Percentiles rank a stretch among this genome's conserved stretches.
These are phyloP conservation scores for Tribolium castaneum DNA, from an alignment of 1,140 invertebrate species.

Conservation along the genomic window DNA sequence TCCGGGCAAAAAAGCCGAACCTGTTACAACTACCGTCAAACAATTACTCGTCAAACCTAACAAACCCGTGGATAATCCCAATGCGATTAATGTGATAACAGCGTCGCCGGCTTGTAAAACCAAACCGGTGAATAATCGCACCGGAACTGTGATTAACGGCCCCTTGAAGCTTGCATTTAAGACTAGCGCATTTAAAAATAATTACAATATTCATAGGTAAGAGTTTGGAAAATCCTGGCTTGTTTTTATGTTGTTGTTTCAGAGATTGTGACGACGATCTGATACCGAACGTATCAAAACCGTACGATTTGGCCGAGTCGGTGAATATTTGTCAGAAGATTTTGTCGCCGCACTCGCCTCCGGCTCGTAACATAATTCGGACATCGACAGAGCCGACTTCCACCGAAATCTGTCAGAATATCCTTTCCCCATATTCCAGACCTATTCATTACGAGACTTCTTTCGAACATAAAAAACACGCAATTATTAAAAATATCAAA, in stretches of 20 bases:
- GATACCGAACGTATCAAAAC: conserved; percentile 48
- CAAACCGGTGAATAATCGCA: conserved; percentile 31
- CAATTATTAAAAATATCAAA: conserved; percentile 63
- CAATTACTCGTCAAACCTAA: background rate
- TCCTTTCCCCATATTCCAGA: conserved; percentile 41
- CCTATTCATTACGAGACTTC: conserved; percentile 61
- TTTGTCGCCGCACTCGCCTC: conserved; percentile 39
- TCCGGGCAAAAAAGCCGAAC: conserved; percentile 62
- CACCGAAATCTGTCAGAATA: conserved; percentile 55
- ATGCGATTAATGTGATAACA: conserved; percentile 62
- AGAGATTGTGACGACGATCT: conserved; percentile 53
- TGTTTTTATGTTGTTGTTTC: conserved; percentile 20
- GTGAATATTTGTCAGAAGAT: conserved; percentile 57
- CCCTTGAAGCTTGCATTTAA: conserved; percentile 63
- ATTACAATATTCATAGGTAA: conserved; percentile 61
- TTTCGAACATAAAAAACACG: conserved; percentile 58
- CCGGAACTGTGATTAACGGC: conserved; percentile 58
- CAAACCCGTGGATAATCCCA: conserved; percentile 58
- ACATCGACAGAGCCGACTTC: conserved; percentile 45
- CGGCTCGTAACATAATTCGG: conserved; percentile 41
- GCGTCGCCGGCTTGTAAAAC: conserved; percentile 51
- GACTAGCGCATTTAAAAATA: conserved; percentile 61
- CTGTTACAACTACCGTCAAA: conserved; percentile 48
- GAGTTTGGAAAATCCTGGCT: background rate
- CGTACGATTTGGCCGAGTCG: conserved; percentile 53